These are phyloP conservation scores for Agrotis ipsilon DNA, from an alignment of 2,888 invertebrate genomes.

Conservation along the genomic window DNA sequence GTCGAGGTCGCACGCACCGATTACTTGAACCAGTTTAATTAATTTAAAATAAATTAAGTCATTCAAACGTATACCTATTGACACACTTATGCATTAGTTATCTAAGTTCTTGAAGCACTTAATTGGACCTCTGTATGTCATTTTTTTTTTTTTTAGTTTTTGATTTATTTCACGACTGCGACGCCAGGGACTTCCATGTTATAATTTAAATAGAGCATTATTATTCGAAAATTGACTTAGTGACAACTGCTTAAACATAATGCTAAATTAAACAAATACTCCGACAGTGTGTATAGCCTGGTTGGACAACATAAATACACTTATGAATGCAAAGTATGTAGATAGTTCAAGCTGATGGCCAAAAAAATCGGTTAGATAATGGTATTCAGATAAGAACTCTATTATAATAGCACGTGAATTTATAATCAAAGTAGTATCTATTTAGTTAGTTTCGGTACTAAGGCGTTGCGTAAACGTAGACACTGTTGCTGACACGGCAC, in stretches of 20 bases:
- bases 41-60: conserved; percentile 40
- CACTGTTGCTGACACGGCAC: no score
- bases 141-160: conserved; percentile 3
- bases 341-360: neutral
- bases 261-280: conserved; percentile 14
- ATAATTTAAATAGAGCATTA: conserved; percentile 2
- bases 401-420: conserved; percentile 13
- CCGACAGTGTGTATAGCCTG: conserved; percentile 2
- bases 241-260: conserved; percentile 25
- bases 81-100: conserved; percentile 51
- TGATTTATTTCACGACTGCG: neutral
- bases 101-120: conserved; percentile 34
- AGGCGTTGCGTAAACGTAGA: neutral
- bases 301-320: conserved; percentile 6
- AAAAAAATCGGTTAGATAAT: conserved; percentile 18
- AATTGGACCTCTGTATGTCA: conserved; percentile 12
- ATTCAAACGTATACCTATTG: conserved; percentile 51
- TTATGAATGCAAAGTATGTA: conserved; percentile 13
- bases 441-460: conserved; percentile 24
- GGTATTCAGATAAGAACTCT: conserved; percentile 34
- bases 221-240: conserved; percentile 7
- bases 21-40: conserved; percentile 44
- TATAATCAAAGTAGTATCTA: conserved; percentile 25
- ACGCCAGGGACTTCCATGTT: conserved; percentile 3
- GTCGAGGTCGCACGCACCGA: conserved; percentile 39